phyloP scores from a whole-genome alignment of 2,797 vertebrate species.

The Sebastolobus alascanus region DNA sequence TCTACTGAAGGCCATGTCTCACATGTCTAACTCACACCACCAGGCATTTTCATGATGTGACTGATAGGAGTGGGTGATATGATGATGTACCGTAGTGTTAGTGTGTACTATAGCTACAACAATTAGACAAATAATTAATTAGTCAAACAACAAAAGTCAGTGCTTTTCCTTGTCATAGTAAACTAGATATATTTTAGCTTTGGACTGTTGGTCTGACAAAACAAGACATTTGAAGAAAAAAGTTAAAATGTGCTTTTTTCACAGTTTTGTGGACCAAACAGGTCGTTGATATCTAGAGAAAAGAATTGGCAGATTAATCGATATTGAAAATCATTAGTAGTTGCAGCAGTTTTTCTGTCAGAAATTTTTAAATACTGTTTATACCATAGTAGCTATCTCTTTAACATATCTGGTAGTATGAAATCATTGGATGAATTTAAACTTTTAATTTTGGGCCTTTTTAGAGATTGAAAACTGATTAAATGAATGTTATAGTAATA shows the following conservation, averaged over 20 bases:
- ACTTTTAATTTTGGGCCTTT: not conserved
- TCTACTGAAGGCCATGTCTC: not conserved
- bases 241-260: not conserved
- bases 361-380: not conserved
- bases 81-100: not conserved
- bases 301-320: not conserved
- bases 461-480: not conserved
- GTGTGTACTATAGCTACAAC: not conserved
- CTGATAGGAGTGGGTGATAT: not conserved
- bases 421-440: not conserved
- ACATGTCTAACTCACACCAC: not conserved
- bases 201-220: not conserved
- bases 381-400: not conserved
- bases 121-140: not conserved
- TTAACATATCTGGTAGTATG: not conserved
- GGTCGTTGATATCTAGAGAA: not conserved
- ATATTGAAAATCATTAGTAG: not conserved
- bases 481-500: not conserved
- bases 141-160: not conserved
- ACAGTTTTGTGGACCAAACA: not conserved
- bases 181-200: not conserved
- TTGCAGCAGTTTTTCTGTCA: not conserved
- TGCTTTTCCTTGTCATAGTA: not conserved
- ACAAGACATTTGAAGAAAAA: not conserved
- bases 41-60: slow-evolving; percentile 3